Evolutionary conservation across 2,113 vertebrate genomes (phyloP).

Genomic region (Osmerus mordax): DNA sequence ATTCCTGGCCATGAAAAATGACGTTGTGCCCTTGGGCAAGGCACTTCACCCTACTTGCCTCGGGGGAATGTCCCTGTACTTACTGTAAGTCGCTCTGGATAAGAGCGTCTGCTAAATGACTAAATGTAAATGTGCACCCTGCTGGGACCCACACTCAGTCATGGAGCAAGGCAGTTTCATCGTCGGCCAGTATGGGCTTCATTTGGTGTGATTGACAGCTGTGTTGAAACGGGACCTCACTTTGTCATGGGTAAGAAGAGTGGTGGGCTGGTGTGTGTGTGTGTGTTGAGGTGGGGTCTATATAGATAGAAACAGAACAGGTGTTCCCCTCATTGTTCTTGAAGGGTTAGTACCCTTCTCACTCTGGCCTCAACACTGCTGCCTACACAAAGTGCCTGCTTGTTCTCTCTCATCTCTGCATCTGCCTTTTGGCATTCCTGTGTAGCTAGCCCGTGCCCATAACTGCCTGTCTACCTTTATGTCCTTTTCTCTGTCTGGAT

Average conservation of each 20-base stretch:
- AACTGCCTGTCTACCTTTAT: conserved; percentile 8
- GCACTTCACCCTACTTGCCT: too few relatives aligned
- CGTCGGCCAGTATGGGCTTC: too few relatives aligned
- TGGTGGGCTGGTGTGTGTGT: conserved; percentile 31
- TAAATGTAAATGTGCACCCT: too few relatives aligned
- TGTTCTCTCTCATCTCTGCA: conserved; percentile 64
- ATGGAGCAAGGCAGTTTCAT: too few relatives aligned
- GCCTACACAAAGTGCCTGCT: conserved; percentile 65
- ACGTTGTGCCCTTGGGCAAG: too few relatives aligned
- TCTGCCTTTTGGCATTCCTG: conserved; percentile 71
- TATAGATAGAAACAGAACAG: conserved; percentile 29
- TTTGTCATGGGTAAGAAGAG: neutral
- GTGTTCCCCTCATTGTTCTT: conserved; percentile 57
- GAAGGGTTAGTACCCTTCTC: conserved; percentile 27
- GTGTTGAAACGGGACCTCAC: neutral
- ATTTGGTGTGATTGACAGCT: neutral
- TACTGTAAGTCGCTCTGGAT: too few relatives aligned
- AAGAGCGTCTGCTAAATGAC: too few relatives aligned
- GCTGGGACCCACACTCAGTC: too few relatives aligned
- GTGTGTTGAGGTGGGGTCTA: neutral
- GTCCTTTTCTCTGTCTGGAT: neutral
- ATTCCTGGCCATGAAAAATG: too few relatives aligned
- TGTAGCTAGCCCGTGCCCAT: conserved; percentile 17
- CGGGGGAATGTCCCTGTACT: too few relatives aligned
- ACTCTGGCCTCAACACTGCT: conserved; percentile 22